A percentile compares a stretch with the other conserved stretches of the same genome.
phyloP scores from a whole-genome alignment of 92 coral and sea anemone genomes.

The Nematostella vectensis region DNA sequence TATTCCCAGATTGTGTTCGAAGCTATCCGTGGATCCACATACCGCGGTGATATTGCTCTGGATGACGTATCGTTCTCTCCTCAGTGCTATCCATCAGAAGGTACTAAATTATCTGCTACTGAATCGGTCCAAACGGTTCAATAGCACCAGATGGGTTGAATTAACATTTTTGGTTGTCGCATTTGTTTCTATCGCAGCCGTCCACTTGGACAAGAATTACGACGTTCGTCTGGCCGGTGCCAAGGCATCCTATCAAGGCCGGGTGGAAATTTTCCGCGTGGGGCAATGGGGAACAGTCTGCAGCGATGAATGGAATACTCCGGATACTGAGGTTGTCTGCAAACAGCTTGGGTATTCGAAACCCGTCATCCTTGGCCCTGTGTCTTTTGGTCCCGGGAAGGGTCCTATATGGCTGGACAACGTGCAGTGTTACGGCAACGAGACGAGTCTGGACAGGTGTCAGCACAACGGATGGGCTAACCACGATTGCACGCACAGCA shows the following conservation, averaged over 20 bases:
- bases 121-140: neutral
- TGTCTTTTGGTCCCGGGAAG: slow-evolving; percentile 47
- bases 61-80: slow-evolving; percentile 60
- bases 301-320: slow-evolving; percentile 51
- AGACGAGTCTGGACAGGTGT: slow-evolving; percentile 53
- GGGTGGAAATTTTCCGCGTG: slow-evolving; percentile 77
- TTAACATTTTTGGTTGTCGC: too few species aligned
- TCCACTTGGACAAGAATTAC: slow-evolving; percentile 62
- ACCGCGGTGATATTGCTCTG: slow-evolving; percentile 37
- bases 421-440: slow-evolving; percentile 58
- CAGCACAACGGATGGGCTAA: slow-evolving; percentile 78
- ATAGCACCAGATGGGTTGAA: too few species aligned
- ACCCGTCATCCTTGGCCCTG: neutral
- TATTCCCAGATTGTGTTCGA: slow-evolving; percentile 45
- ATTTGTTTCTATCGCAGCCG: slow-evolving; percentile 21
- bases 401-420: slow-evolving; percentile 79
- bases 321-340: slow-evolving; percentile 67
- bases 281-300: slow-evolving; percentile 87
- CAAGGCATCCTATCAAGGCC: slow-evolving; percentile 53
- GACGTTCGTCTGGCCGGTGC: slow-evolving; percentile 65
- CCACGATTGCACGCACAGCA: slow-evolving; percentile 54
- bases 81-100: slow-evolving; percentile 49
- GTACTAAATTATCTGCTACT: slow-evolving; percentile 17
- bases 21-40: slow-evolving; percentile 27
- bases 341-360: slow-evolving; percentile 57